Conservation (phyloP, 2,888 invertebrate genomes). For the Punctoribates punctum region DNA sequence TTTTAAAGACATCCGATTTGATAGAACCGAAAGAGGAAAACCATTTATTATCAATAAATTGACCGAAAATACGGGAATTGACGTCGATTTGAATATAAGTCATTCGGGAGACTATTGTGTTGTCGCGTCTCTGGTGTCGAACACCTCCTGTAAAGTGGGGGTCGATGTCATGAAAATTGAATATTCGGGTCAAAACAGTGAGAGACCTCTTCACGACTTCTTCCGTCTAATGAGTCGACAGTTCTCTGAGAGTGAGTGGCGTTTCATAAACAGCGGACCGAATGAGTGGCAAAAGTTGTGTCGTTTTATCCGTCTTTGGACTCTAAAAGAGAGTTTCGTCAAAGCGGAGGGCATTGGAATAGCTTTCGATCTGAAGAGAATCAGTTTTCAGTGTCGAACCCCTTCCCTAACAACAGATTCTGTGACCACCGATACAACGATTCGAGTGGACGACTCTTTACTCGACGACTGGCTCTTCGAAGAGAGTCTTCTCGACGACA, state of each 20-base stretch:
- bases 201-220: constrained; percentile 68
- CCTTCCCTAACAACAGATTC: constrained; percentile 20
- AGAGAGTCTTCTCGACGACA: constrained; percentile 70
- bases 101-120: constrained; percentile 86
- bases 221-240: constrained; percentile 82
- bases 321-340: constrained; percentile 88
- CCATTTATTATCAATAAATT: constrained; percentile 49
- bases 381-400: constrained; percentile 63
- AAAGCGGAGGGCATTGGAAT: constrained; percentile 87
- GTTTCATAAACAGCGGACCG: constrained; percentile 61
- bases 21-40: constrained; percentile 54
- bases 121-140: constrained; percentile 58
- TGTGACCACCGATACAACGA: constrained; percentile 61
- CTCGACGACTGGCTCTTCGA: constrained; percentile 72
- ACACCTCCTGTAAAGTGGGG: constrained; percentile 52
- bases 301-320: constrained; percentile 82
- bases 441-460: constrained; percentile 62
- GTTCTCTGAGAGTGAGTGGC: constrained; percentile 78
- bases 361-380: constrained; percentile 67
- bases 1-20: constrained; percentile 56
- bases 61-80: not conserved
- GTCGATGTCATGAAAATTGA: constrained; percentile 87
- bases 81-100: constrained; percentile 76
- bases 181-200: constrained; percentile 59
- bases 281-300: constrained; percentile 66